Conservation (phyloP, 2,888 invertebrate species). For the Trypoxylon attenuatum region DNA sequence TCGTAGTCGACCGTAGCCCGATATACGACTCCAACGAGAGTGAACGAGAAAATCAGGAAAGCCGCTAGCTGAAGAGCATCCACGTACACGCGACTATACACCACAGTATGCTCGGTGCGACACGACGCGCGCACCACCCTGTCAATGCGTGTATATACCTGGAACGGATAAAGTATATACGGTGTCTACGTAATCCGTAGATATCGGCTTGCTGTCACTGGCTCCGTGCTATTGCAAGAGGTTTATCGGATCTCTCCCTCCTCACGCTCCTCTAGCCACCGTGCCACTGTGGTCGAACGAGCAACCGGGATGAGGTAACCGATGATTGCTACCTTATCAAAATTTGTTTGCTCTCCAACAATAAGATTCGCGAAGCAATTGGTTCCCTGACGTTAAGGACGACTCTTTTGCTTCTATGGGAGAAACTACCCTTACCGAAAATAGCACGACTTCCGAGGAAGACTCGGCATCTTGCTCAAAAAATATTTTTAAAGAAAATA, state of each 20-base stretch:
- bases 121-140: not conserved
- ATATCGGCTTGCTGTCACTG: slow-evolving; percentile 53
- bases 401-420: too few relatives aligned
- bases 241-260: slow-evolving; percentile 46
- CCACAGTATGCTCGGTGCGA: not conserved
- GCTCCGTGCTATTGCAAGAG: slow-evolving; percentile 48
- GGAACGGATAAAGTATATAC: slow-evolving; percentile 44
- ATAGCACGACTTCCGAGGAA: too few relatives aligned
- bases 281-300: not conserved
- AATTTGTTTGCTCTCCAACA: slow-evolving; percentile 40
- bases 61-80: too few relatives aligned
- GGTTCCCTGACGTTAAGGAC: slow-evolving; percentile 12
- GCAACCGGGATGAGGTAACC: slow-evolving; percentile 30
- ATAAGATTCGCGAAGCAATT: slow-evolving; percentile 21
- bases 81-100: not conserved
- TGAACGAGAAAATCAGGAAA: too few relatives aligned
- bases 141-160: slow-evolving; percentile 20
- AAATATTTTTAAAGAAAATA: slow-evolving; percentile 20
- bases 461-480: slow-evolving; percentile 4
- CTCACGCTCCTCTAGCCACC: not conserved
- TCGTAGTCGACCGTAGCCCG: too few relatives aligned
- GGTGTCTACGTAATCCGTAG: slow-evolving; percentile 43
- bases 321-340: slow-evolving; percentile 46
- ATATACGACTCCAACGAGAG: too few relatives aligned
- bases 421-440: too few relatives aligned